phyloP scores from a whole-genome alignment of 2,888 invertebrate genomes.

The Acleris literana region DNA sequence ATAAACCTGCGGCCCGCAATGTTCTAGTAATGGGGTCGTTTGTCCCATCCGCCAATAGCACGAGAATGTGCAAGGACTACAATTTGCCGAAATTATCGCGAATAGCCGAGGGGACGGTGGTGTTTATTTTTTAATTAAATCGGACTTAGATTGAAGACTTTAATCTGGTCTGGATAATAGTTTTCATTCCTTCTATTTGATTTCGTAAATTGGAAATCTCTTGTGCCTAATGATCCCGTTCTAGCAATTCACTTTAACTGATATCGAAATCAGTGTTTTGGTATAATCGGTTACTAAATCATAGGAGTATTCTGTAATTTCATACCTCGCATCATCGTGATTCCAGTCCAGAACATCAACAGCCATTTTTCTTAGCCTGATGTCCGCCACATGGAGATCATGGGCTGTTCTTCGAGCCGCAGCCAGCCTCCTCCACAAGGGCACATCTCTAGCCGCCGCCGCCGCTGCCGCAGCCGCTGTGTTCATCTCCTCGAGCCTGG shows the following conservation, averaged over 20 bases:
- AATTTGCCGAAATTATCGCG: conserved; percentile 54
- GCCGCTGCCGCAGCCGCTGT: conserved; percentile 96
- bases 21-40: conserved; percentile 62
- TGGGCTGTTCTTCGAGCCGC: conserved; percentile 90
- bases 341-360: conserved; percentile 97
- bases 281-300: not conserved
- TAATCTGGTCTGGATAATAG: conserved; percentile 33
- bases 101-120: conserved; percentile 48
- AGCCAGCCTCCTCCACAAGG: conserved; percentile 94
- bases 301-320: not conserved
- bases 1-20: conserved; percentile 55
- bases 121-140: conserved; percentile 49
- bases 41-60: conserved; percentile 58
- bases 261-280: conserved; percentile 17
- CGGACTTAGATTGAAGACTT: conserved; percentile 37
- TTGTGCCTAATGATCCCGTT: conserved; percentile 32
- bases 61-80: conserved; percentile 51
- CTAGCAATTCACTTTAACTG: conserved; percentile 16
- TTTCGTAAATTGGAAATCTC: conserved; percentile 37
- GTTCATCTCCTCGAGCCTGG: conserved; percentile 97
- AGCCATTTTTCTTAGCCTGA: conserved; percentile 95
- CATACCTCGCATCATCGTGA: conserved; percentile 91
- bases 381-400: conserved; percentile 94
- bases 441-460: conserved; percentile 93
- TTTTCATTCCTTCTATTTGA: conserved; percentile 33